Conservation (phyloP, 1,140 invertebrate genomes). For the Ceratitis capitata region DNA sequence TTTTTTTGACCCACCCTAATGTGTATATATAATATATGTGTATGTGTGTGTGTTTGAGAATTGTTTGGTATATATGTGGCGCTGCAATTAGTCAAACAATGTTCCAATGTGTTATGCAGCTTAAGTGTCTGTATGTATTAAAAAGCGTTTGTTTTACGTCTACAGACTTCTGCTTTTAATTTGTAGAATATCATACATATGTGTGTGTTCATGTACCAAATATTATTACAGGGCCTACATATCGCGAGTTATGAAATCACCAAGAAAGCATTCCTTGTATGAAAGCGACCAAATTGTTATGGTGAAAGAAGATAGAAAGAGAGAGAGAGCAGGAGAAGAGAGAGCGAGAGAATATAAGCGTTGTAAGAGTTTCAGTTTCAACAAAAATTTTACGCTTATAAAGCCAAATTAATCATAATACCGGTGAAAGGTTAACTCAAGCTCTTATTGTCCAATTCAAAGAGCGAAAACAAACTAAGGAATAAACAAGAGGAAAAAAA, state of each 20-base stretch:
- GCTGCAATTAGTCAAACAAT: background rate
- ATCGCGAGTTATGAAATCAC: background rate
- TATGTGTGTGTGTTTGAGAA: background rate
- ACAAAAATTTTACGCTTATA: too few relatives aligned
- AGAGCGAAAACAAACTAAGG: background rate
- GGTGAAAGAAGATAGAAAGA: too few relatives aligned
- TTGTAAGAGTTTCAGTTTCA: too few relatives aligned
- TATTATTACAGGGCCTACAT: background rate
- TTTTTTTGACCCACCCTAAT: slow-evolving; percentile 22
- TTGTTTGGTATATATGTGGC: background rate
- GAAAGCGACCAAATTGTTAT: background rate
- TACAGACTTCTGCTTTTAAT: background rate
- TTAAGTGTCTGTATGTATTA: background rate
- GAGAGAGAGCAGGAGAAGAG: too few relatives aligned
- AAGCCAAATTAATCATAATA: too few relatives aligned
- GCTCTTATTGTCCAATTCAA: background rate
- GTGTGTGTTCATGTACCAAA: background rate
- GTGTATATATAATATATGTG: background rate
- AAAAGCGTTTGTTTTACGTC: background rate
- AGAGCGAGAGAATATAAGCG: too few relatives aligned
- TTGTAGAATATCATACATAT: too few relatives aligned
- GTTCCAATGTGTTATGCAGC: background rate
- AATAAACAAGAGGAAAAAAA: too few relatives aligned
- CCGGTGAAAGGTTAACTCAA: too few relatives aligned
- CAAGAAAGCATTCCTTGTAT: background rate